Evolutionary conservation across 2,888 invertebrate species (phyloP), one percentile per base, ranked within the genome.

Genomic region (Iphiclides podalirius): DNA sequence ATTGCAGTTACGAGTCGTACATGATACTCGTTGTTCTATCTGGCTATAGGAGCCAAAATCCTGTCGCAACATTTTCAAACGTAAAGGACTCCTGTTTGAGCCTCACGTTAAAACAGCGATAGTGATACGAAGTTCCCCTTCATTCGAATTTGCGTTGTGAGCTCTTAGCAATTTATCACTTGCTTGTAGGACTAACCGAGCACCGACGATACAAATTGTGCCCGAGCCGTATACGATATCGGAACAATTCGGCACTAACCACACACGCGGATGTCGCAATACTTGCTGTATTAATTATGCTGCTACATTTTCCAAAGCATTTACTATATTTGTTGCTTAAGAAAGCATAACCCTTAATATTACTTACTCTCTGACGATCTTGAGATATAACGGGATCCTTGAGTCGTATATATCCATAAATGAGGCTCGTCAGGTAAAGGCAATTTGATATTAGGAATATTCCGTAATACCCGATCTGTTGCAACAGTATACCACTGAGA

Each of bases 401-500:
- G 34, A 88, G 67, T 17, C 87, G 70, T 58, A 86, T 75, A 50
- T 86, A 88, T 53, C 88, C 88, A 60, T 90, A 90, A 54, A 84
- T 80, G 47, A 90, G 69, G 70, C 90, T 87, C 38, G 89, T 87
- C 45, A 91, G 61, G 55, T 91, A 84, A 48, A 88, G 69, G 60
- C 84, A 85, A 65, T 81, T 87, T 6, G 88, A 88, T 64, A 89
- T 88, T 51, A 82, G 57, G 64, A 89, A 89, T 63, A 89, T 86
- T 36, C 89, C 89, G 54, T 89, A 89, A 59, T 87, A 90, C 8
- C 89, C 89, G 50, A 89, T 85, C 59, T 85, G 70, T 53, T 88
- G 84, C 52, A 88, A 63, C 36, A 92, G 69, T 46, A 90, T 79
- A 12, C 92, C 92, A 56, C 91, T 91, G 15, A 90, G 62, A 14